Conservation (phyloP, 1,140 invertebrate species). For the Agrilus planipennis region DNA sequence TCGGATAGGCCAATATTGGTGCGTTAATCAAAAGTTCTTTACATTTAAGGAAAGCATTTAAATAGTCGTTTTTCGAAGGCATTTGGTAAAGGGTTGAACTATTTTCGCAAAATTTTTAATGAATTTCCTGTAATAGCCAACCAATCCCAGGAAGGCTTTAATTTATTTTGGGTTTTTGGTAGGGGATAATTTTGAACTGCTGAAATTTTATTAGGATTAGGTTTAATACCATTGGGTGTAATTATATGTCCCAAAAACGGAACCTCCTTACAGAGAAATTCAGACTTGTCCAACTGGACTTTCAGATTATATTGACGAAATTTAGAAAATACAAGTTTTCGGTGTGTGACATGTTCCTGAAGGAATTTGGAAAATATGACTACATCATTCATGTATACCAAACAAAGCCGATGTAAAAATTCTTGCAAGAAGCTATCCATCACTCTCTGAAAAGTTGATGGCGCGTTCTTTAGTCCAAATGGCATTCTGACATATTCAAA, state of each 20-base stretch:
- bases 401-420: not conserved
- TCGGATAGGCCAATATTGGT: no score
- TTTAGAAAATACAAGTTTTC: no score
- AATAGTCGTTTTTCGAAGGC: no score
- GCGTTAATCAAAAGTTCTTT: no score
- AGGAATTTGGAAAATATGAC: no score
- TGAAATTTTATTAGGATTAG: constrained; percentile 17
- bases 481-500: constrained; percentile 14
- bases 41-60: no score
- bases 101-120: constrained; percentile 25
- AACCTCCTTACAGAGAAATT: no score
- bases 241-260: constrained; percentile 17
- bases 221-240: constrained; percentile 13
- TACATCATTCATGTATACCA: no score
- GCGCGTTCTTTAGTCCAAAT: constrained; percentile 11
- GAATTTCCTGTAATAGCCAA: constrained; percentile 31
- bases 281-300: no score
- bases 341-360: no score
- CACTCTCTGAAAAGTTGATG: constrained; percentile 9
- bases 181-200: constrained; percentile 12
- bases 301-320: no score
- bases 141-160: constrained; percentile 21
- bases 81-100: constrained; percentile 26
- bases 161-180: constrained; percentile 8
- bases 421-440: constrained; percentile 14